Conservation (phyloP, 2,113 vertebrate species). For the Alligator sinensis region DNA sequence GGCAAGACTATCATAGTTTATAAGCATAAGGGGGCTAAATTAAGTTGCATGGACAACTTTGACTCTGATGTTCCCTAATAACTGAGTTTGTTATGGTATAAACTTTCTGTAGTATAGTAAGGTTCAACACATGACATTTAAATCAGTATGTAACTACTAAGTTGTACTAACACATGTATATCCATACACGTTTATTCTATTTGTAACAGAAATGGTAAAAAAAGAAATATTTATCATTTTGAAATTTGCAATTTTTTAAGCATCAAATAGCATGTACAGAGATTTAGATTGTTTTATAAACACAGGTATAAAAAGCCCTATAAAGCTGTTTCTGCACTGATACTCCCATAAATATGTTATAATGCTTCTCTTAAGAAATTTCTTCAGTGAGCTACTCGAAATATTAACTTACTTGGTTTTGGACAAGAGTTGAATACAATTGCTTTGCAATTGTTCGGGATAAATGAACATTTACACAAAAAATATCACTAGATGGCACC, state of each 20-base stretch:
- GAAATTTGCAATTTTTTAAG: background rate
- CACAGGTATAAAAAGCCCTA: background rate
- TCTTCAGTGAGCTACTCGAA: background rate
- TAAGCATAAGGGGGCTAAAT: background rate
- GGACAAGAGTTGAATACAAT: background rate
- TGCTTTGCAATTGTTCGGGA: background rate
- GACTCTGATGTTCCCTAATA: background rate
- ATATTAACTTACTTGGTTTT: background rate
- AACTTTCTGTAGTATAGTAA: background rate
- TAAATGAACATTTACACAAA: background rate
- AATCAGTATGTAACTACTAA: background rate
- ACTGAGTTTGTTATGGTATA: background rate
- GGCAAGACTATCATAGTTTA: background rate
- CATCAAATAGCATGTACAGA: background rate
- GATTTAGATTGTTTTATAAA: background rate
- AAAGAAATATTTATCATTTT: background rate
- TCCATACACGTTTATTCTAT: background rate
- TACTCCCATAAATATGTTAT: background rate
- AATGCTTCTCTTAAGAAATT: background rate
- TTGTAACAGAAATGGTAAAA: background rate
- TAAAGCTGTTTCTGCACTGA: background rate
- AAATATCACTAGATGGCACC: slow-evolving; percentile 19
- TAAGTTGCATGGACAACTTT: background rate
- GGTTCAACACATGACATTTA: background rate
- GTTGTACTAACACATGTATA: background rate